Conservation (phyloP, 2,797 vertebrate genomes). For the Rhynchonycteris naso region DNA sequence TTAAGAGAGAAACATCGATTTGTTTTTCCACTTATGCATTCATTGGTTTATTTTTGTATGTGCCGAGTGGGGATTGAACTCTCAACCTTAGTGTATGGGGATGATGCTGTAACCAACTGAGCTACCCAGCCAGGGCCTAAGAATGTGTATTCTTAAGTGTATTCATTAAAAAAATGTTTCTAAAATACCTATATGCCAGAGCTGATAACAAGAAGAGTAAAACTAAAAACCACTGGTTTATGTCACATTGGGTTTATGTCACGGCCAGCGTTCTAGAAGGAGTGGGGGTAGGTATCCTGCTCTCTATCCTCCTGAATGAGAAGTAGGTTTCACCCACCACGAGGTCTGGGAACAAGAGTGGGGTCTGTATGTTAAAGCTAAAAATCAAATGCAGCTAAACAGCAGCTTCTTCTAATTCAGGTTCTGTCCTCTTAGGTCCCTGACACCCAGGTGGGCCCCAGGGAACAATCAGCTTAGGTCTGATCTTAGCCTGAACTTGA, state of each 20-base stretch:
- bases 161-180: not conserved
- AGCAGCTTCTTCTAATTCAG: not conserved
- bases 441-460: not conserved
- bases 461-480: not conserved
- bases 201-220: not conserved
- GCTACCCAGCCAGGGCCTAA: too few relatives aligned
- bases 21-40: too few relatives aligned
- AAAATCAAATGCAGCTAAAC: not conserved
- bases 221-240: not conserved
- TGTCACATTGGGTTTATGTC: not conserved
- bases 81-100: too few relatives aligned
- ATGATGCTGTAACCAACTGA: too few relatives aligned
- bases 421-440: too few relatives aligned
- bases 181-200: constrained; percentile 3
- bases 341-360: not conserved
- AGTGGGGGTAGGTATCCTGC: not conserved
- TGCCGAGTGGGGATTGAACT: too few relatives aligned
- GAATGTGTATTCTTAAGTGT: not conserved
- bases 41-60: too few relatives aligned
- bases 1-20: too few relatives aligned
- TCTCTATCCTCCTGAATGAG: not conserved
- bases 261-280: too few relatives aligned
- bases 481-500: not conserved
- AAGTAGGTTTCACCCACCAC: not conserved
- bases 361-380: not conserved